Evolutionary conservation across 2,888 invertebrate genomes (phyloP), one percentile per base, ranked within the genome.

Genomic region (Halictus quadricinctus): DNA sequence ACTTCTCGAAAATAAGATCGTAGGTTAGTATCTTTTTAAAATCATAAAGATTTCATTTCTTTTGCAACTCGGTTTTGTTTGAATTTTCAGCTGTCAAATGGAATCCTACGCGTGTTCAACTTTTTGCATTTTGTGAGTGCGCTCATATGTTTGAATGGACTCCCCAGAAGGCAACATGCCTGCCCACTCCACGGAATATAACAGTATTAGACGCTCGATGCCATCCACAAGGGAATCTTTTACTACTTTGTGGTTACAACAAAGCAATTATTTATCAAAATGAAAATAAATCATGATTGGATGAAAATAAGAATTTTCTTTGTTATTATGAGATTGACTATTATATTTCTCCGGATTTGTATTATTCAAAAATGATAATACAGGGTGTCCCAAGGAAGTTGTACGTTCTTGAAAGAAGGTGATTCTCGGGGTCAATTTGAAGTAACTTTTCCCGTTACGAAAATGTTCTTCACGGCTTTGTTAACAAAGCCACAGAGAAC

Each of bases 231-330:
- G 93, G 91, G 46, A 88, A 93, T 78, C 79, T 88, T 48, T 78
- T 92, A 36, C 76, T 89, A 29, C 87, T 94, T 3, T 91, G 92
- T 60, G 94, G 94, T 54, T 94, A 93, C 78, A 94, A 94, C 81
- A 94, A 94, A 85, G 92, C 91, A 18, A 88, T 90, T 43, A 81
- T 89, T 76, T 85, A 83, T 79, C 75, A 87, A 43, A 69, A 80
- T 21, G 72, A 81, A 54, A 85, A 80, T 76, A 79, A 75, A 88
- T 73, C n/a, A 21, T 69, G 69, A 69, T 69, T 69, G 12, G 21
- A 41, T 69, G 12, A 50, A 75, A 73, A 80, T 36, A 43, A 70
- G n/a, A 54, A 43, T 50, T 41, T 12, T 41, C 4, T 69, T 70
- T 8, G 4, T 70, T 12, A n/a, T 5, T 69, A 21, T 41, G 18